phyloP scores from a whole-genome alignment of 2,888 invertebrate species.

The Lepidocyrtoides sp. region DNA sequence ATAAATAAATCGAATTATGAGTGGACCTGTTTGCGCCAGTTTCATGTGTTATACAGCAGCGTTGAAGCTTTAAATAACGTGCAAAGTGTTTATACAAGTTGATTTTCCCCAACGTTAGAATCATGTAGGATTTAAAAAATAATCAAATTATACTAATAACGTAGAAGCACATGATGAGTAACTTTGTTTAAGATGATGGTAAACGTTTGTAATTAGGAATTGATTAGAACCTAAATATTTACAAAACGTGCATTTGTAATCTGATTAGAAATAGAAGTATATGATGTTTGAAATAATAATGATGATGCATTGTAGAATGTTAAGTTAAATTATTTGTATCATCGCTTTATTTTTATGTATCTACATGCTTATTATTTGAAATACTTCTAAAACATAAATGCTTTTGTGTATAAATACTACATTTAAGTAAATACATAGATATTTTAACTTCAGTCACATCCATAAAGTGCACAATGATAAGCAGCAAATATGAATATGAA shows the following conservation, averaged over 20 bases:
- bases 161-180: no score
- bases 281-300: neutral
- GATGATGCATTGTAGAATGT: neutral
- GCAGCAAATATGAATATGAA: neutral
- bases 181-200: no score
- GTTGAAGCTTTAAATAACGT: no score
- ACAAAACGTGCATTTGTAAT: neutral
- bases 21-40: no score
- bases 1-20: no score
- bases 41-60: no score
- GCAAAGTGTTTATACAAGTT: no score
- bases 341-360: constrained; percentile 18
- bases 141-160: no score
- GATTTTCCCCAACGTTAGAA: no score
- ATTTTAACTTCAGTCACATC: neutral
- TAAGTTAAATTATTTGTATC: neutral
- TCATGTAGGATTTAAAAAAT: no score
- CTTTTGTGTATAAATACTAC: neutral
- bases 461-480: constrained; percentile 6
- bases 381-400: neutral
- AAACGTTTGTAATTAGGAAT: no score
- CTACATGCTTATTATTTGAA: neutral
- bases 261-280: neutral
- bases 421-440: neutral
- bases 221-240: no score